A percentile compares a stretch with the other conserved stretches of the same genome.
Conservation (phyloP, 2,888 invertebrate species). For the Cerceris ruficornis region DNA sequence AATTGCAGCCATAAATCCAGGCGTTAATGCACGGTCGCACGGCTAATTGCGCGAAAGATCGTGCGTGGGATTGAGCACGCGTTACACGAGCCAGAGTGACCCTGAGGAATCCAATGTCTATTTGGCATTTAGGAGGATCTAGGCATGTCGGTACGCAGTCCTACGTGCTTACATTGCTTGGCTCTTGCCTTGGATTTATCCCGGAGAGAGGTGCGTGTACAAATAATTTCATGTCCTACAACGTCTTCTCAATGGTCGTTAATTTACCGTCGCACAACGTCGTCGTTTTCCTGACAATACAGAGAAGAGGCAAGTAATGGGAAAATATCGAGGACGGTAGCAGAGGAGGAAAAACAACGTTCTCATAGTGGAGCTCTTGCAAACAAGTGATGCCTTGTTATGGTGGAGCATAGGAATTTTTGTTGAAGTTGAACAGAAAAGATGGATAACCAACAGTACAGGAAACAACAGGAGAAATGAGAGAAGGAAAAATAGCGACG, state of each 20-base stretch:
- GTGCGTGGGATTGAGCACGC: constrained; percentile 37
- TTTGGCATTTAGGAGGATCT: constrained; percentile 35
- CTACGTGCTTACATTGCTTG: neutral
- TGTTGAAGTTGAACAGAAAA: constrained; percentile 52
- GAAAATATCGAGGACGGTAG: constrained; percentile 22
- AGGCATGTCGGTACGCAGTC: constrained; percentile 19
- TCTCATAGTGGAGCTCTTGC: constrained; percentile 56
- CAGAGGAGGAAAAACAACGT: constrained; percentile 33
- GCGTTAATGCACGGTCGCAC: constrained; percentile 61
- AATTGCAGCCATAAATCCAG: constrained; percentile 66
- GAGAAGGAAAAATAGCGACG: neutral
- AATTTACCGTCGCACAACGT: constrained; percentile 19
- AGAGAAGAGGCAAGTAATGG: neutral
- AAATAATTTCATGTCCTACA: neutral
- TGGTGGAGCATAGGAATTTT: constrained; percentile 58
- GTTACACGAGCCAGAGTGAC: constrained; percentile 28
- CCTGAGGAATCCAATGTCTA: constrained; percentile 54
- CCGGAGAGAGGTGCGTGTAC: constrained; percentile 5
- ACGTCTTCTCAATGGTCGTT: constrained; percentile 13
- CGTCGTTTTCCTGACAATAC: constrained; percentile 8
- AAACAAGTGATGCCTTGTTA: constrained; percentile 70
- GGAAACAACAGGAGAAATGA: neutral
- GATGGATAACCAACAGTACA: constrained; percentile 20
- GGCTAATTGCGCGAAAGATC: constrained; percentile 67
- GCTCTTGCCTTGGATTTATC: constrained; percentile 17